Evolutionary conservation across 35 echinoderm and acorn worm genomes (phyloP), one percentile per base, ranked within the genome.

Genomic region (Holothuria glaberrima): DNA sequence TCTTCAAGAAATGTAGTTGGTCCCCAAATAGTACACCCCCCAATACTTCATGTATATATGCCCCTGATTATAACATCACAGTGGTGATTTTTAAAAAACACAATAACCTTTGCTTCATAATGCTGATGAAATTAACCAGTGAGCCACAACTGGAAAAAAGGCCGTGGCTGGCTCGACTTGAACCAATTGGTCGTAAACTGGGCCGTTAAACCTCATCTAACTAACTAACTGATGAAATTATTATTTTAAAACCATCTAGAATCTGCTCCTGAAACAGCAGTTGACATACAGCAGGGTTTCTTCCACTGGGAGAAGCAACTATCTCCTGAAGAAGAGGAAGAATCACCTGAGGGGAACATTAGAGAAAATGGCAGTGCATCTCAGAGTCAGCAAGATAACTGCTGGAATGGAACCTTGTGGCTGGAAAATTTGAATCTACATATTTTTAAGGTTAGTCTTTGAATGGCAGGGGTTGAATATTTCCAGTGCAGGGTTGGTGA

Each of bases 251-350:
- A 6, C 41, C 30, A 48, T 63, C 26, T 68, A 92, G 77, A 71
- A 22, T 25, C 61, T 18, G 68, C 60, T 16, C 33, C 58, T 46
- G 32, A 89, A 44, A 83, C 61, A 22, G 69, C 65, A 48, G 36
- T 96, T 12, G 90, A 80, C 18, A 88, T 96, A 38, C 56, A 81
- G 21, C 62, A 96, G 6, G 94, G 94, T 22, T 61, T 64, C 33
- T 96, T 96, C 71, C 91, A 96, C 36, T 96, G 94, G 94, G 94
- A 96, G 33, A 93, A 86, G 61, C 80, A 86, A 9, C 26, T 54
- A 27, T 21, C 34, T 33, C 64, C 88, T 32, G 64, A 80, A 61
- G 91, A 85, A 63, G 90, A 82, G 19, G 65, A 58, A 17, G 63
- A 79, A 48, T 29, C 36, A 13, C n/a, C 34, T 30, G 79, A 65